Percentiles rank a stretch among this genome's conserved stretches.
These are phyloP conservation scores for Noctuana brunneofusca DNA, from an alignment of 2,888 invertebrate species.

Conservation along the genomic window DNA sequence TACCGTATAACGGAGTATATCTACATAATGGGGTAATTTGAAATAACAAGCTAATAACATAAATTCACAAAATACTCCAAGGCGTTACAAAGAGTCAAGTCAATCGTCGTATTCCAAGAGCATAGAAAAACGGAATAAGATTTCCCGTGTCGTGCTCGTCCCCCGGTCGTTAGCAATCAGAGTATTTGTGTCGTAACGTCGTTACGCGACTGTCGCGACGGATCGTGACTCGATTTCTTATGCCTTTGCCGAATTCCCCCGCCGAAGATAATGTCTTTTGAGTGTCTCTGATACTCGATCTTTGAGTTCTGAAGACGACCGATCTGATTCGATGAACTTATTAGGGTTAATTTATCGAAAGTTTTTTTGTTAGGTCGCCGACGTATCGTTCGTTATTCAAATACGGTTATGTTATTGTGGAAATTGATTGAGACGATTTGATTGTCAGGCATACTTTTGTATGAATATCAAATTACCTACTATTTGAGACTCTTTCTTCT, in stretches of 20 bases:
- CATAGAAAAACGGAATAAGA: constrained; percentile 51
- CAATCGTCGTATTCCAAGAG: constrained; percentile 27
- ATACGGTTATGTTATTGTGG: background rate
- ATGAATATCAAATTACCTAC: background rate
- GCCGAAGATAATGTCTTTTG: constrained; percentile 35
- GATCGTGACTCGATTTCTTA: constrained; percentile 64
- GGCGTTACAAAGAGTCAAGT: constrained; percentile 2
- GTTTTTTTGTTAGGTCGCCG: constrained; percentile 6
- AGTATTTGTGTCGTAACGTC: constrained; percentile 62
- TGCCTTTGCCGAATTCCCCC: constrained; percentile 42
- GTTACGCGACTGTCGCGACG: constrained; percentile 57
- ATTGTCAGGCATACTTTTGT: background rate
- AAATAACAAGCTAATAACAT: no score
- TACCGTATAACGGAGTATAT: no score
- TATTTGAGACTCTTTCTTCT: no score
- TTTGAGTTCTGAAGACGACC: constrained; percentile 8
- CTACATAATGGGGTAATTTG: no score
- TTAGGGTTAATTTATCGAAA: constrained; percentile 16
- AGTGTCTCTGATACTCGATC: constrained; percentile 43
- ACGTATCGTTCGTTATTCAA: background rate
- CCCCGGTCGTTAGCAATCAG: constrained; percentile 64
- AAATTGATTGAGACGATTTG: background rate
- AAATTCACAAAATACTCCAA: background rate
- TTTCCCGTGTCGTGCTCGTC: constrained; percentile 51
- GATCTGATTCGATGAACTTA: constrained; percentile 27